Evolutionary conservation across 2,113 vertebrate species (phyloP), one percentile per base, ranked within the genome.

Genomic region (Rhinoderma darwinii): DNA sequence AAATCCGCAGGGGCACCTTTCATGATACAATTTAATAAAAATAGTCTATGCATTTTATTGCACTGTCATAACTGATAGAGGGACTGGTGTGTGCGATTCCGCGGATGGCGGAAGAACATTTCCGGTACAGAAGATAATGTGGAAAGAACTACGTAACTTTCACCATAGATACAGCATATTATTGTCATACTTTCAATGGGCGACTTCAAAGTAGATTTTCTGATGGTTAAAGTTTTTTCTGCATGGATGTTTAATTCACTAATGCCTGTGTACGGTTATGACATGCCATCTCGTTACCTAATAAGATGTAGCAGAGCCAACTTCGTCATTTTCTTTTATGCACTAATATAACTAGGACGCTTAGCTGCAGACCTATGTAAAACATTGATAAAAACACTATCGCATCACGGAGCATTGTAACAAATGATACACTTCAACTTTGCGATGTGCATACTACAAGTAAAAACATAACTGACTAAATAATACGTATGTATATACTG

Each of bases 1-100:
- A 82, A 82, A 66, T 82, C 59, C 59, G 25, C 79, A 82, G 79
- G 79, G 79, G 56, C 79, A 82, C 79, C 59, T 44, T 82, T 37
- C 79, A 82, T 82, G 56, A 66, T 66, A 82, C 79, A 63, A 66
- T 66, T 63, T 54, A 82, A 82, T 82, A 66, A 82, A 82, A 82
- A 27, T 43, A 66, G 56, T 63, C 41, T 61, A 63, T 82, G 79
- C 79, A 12, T 82, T 82, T 66, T 82, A 82, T 66, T 82, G 56
- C 59, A 30, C n/a, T 82, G 79, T 82, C 79, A 82, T 63, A 82
- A 82, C 79, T 82, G 44, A 82, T 82, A 63, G 54, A 41, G 59
- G 37, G 10, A 30, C 56, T 44, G 37, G 59, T 44, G 37, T 27
- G 39, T 66, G 79, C 37, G 59, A 82, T 82, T 82, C 54, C 44